Conservation (phyloP, 2,113 vertebrate species). For the Onychostoma macrolepis region DNA sequence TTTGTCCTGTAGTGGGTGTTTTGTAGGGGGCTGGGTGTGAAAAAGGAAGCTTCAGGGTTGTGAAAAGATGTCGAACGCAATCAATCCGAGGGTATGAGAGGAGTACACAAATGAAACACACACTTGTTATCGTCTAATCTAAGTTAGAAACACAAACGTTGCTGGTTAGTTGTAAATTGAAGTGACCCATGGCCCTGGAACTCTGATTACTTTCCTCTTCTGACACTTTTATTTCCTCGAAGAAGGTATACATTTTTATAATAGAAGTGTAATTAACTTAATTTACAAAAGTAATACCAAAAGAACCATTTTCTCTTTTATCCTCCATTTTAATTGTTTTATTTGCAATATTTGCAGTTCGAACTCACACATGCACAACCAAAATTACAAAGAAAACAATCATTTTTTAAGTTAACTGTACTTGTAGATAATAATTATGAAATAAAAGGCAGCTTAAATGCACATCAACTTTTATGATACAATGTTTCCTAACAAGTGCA, state of each 20-base stretch:
- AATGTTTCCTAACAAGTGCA: no score
- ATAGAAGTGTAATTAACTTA: background rate
- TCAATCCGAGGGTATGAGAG: slow-evolving; percentile 25
- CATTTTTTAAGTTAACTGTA: background rate
- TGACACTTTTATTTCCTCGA: background rate
- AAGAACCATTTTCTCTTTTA: background rate
- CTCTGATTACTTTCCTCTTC: background rate
- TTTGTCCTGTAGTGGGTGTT: slow-evolving; percentile 26
- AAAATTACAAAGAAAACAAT: background rate
- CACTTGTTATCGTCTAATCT: background rate
- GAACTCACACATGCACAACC: background rate
- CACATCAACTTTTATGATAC: no score
- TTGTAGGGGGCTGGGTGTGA: slow-evolving; percentile 20
- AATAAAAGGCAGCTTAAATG: no score
- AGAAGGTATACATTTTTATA: background rate
- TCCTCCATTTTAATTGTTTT: background rate
- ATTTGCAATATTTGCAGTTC: background rate
- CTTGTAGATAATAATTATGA: no score
- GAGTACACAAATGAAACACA: slow-evolving; percentile 1
- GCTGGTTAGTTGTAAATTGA: background rate
- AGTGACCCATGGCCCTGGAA: background rate
- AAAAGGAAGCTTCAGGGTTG: slow-evolving; percentile 15
- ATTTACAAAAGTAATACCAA: background rate
- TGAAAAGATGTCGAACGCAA: slow-evolving; percentile 39
- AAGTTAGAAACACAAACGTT: background rate